phyloP scores from a whole-genome alignment of 2,797 vertebrate genomes.

The Chaenodraco wilsoni region DNA sequence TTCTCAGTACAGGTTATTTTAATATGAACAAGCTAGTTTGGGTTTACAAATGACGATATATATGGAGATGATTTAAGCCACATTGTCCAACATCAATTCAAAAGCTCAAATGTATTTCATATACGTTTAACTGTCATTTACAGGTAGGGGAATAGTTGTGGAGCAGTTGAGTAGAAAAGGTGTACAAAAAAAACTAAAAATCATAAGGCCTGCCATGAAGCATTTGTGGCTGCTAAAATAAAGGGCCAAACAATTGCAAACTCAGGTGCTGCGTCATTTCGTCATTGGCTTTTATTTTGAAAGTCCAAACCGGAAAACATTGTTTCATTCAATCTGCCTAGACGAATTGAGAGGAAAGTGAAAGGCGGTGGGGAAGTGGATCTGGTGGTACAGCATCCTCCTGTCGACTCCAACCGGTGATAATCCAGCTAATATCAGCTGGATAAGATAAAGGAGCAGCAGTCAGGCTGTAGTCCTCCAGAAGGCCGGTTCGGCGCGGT shows the following conservation, averaged over 20 bases:
- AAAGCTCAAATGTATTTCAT: no score
- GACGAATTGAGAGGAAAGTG: background rate
- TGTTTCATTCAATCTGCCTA: fast-evolving
- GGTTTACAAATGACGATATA: no score
- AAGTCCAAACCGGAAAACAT: slow-evolving; percentile 7
- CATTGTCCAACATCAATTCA: no score
- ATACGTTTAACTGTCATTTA: no score
- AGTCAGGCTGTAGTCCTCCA: background rate
- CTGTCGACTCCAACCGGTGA: background rate
- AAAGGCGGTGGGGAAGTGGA: slow-evolving; percentile 26
- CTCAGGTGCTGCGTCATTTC: background rate
- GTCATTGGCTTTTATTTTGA: slow-evolving; percentile 36
- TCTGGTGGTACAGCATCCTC: slow-evolving; percentile 37
- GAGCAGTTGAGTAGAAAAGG: no score
- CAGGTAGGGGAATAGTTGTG: no score
- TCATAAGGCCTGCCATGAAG: background rate
- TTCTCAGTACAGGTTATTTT: no score
- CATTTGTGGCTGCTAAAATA: background rate
- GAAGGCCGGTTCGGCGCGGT: background rate
- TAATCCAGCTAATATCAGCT: background rate
- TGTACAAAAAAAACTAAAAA: no score
- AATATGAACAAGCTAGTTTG: no score
- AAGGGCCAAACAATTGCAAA: background rate
- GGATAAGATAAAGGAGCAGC: background rate
- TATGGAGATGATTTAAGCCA: no score